Conservation (phyloP, 2,113 vertebrate species). For the Lipotes vexillifer region DNA sequence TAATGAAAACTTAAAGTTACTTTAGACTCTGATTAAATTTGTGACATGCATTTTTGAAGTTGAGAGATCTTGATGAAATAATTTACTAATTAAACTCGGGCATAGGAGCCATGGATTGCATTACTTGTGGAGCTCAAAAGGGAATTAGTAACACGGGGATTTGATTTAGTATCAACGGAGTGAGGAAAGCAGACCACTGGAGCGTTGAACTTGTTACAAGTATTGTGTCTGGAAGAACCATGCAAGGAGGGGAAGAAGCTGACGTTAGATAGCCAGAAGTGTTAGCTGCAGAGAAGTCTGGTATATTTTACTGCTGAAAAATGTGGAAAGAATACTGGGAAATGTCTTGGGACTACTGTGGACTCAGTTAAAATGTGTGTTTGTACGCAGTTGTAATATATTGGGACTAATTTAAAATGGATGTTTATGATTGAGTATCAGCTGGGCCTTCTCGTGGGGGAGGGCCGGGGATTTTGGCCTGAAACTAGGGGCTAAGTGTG, state of each 20-base stretch:
- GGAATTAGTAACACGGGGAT: not conserved
- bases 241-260: not conserved
- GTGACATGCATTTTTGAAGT: not conserved
- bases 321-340: not conserved
- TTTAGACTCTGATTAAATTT: not conserved
- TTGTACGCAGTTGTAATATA: not conserved
- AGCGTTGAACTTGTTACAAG: not conserved
- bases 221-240: not conserved
- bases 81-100: not conserved
- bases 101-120: no score
- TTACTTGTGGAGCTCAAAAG: not conserved
- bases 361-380: not conserved
- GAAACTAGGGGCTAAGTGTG: not conserved
- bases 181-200: not conserved
- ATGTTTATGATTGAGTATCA: not conserved
- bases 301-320: conserved; percentile 5
- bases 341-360: not conserved
- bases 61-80: conserved; percentile 1
- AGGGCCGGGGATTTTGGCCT: not conserved
- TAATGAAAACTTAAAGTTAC: not conserved
- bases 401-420: not conserved
- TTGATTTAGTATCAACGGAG: not conserved
- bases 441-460: not conserved
- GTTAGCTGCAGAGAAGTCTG: not conserved
- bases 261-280: not conserved